These are phyloP conservation scores for Thinocorus orbignyianus DNA, from an alignment of 2,113 vertebrate genomes.

Conservation along the genomic window DNA sequence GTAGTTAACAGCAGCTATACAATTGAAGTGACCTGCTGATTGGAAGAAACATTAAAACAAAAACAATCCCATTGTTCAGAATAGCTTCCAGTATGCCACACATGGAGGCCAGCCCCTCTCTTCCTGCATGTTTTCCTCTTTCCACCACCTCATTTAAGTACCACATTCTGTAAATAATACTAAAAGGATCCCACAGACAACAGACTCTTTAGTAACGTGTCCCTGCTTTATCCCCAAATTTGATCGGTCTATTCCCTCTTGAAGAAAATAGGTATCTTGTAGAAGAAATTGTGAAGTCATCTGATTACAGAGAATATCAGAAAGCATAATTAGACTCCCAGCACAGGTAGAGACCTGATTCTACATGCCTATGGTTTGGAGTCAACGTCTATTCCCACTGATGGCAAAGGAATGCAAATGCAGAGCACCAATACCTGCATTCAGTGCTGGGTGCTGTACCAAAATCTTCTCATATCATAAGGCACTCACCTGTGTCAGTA, in stretches of 20 bases:
- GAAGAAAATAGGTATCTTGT: background rate
- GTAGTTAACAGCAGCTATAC: background rate
- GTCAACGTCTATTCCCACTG: background rate
- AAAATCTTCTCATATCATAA: background rate
- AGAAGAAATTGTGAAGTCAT: background rate
- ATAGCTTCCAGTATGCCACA: background rate
- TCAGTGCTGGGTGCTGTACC: background rate
- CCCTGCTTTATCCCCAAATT: background rate
- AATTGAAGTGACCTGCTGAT: background rate
- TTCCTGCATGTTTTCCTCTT: background rate
- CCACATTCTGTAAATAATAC: background rate
- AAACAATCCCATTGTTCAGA: background rate
- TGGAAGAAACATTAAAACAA: background rate
- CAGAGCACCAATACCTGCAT: background rate
- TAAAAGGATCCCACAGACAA: background rate
- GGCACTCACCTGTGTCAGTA: background rate
- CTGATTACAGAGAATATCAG: background rate
- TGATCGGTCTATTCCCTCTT: background rate
- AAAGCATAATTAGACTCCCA: background rate
- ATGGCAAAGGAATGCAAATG: background rate
- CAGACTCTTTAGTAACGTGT: background rate
- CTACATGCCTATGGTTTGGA: background rate
- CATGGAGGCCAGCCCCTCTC: background rate
- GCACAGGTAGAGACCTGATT: background rate
- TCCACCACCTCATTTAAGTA: background rate